These are phyloP conservation scores for Marcusenius ussheri DNA, from an alignment of 2,113 vertebrate genomes.

Conservation along the genomic window DNA sequence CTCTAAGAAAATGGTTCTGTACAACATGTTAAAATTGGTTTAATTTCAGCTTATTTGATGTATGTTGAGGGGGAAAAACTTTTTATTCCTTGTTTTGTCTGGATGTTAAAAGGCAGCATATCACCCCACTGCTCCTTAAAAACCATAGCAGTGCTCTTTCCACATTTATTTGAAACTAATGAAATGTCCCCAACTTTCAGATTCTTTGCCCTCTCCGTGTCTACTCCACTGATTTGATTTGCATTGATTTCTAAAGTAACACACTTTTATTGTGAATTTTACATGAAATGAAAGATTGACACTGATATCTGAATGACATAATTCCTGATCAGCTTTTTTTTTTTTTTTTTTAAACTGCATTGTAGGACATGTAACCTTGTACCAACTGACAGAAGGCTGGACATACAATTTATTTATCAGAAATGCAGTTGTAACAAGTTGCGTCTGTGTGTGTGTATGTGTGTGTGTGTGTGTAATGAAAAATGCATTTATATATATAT, in stretches of 20 bases:
- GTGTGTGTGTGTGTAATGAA: too few relatives aligned
- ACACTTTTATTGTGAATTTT: background rate
- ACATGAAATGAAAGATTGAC: background rate
- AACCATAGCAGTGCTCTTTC: background rate
- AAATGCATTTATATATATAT: too few relatives aligned
- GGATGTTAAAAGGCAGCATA: constrained; percentile 21
- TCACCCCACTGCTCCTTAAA: background rate
- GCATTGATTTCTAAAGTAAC: background rate
- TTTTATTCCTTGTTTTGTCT: constrained; percentile 35
- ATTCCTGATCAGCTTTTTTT: background rate
- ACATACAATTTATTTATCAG: background rate
- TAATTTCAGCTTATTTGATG: background rate
- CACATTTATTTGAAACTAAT: background rate
- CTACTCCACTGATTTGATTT: background rate
- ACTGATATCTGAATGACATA: background rate
- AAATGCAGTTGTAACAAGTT: too few relatives aligned
- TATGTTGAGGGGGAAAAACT: constrained; percentile 13
- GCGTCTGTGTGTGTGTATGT: too few relatives aligned
- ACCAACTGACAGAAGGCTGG: background rate
- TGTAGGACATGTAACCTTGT: background rate
- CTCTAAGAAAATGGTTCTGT: background rate
- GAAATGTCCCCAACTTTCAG: background rate
- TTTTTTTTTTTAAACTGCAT: background rate
- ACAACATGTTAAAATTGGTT: background rate
- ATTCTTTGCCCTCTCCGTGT: background rate